Percentiles rank a stretch among this genome's conserved stretches.
Conservation (phyloP, 2,797 vertebrate genomes). For the Amphiprion clarkii region DNA sequence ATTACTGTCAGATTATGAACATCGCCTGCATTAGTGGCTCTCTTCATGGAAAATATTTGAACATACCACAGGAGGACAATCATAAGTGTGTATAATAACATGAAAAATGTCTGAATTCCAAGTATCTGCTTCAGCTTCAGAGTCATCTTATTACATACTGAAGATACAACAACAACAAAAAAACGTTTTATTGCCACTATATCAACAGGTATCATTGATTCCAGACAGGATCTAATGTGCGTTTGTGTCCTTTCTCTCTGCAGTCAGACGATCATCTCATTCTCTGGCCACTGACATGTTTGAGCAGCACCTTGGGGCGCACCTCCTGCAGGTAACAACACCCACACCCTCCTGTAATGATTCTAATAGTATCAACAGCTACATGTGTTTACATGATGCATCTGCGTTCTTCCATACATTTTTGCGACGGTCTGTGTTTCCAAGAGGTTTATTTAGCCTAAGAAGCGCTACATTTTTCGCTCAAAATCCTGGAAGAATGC, state of each 20-base stretch:
- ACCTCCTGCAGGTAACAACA: conserved; percentile 90
- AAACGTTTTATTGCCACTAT: neutral
- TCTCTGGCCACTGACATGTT: conserved; percentile 90
- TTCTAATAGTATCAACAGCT: neutral
- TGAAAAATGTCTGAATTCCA: neutral
- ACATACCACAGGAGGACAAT: neutral
- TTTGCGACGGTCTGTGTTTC: neutral
- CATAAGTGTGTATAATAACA: neutral
- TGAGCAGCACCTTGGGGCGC: conserved; percentile 92
- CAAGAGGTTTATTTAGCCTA: neutral
- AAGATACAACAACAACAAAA: neutral
- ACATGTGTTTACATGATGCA: neutral
- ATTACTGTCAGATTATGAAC: neutral
- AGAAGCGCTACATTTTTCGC: neutral
- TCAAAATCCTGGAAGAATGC: neutral
- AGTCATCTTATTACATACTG: neutral
- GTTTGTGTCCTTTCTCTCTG: conserved; percentile 51
- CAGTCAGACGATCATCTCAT: conserved; percentile 81
- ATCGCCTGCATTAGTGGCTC: neutral
- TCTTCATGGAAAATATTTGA: neutral
- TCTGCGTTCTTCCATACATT: neutral
- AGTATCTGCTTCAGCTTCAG: neutral
- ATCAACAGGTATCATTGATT: neutral
- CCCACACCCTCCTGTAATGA: neutral
- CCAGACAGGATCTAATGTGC: conserved; percentile 19